A percentile compares a stretch with the other conserved stretches of the same genome.
Evolutionary conservation across 1,140 invertebrate species (phyloP).

Genomic region (Xylocopa sonorina): DNA sequence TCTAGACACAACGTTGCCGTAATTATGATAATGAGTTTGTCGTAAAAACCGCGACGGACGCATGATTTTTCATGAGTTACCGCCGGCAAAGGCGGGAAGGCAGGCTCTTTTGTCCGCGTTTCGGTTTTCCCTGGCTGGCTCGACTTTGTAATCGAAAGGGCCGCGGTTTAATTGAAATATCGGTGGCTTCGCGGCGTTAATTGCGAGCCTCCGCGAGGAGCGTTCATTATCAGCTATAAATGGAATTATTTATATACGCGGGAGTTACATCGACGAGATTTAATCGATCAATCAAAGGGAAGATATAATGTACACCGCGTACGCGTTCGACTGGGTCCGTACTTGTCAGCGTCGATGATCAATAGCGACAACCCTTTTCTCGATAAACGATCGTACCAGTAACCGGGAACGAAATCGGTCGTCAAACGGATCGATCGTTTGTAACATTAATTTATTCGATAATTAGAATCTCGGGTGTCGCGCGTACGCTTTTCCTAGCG

Average conservation of each 20-base stretch:
- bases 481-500: no score
- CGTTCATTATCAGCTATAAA: slow-evolving; percentile 43
- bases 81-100: neutral
- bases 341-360: slow-evolving; percentile 41
- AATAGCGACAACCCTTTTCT: neutral
- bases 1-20: slow-evolving; percentile 60
- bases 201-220: slow-evolving; percentile 36
- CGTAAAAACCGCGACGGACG: slow-evolving; percentile 46
- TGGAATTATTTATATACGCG: slow-evolving; percentile 29
- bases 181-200: slow-evolving; percentile 21
- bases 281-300: slow-evolving; percentile 41
- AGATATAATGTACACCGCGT: neutral
- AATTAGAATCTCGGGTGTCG: slow-evolving; percentile 15
- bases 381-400: slow-evolving; percentile 1
- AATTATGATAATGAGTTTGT: slow-evolving; percentile 64
- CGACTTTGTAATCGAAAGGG: neutral
- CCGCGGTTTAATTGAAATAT: slow-evolving; percentile 42
- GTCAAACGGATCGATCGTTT: neutral
- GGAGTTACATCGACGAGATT: slow-evolving; percentile 20
- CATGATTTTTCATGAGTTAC: slow-evolving; percentile 50
- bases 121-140: neutral
- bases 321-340: neutral
- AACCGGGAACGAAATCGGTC: neutral
- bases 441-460: slow-evolving; percentile 20
- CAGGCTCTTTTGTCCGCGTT: neutral